Conservation (phyloP, 2,888 invertebrate genomes). For the Drosophila colorata region DNA sequence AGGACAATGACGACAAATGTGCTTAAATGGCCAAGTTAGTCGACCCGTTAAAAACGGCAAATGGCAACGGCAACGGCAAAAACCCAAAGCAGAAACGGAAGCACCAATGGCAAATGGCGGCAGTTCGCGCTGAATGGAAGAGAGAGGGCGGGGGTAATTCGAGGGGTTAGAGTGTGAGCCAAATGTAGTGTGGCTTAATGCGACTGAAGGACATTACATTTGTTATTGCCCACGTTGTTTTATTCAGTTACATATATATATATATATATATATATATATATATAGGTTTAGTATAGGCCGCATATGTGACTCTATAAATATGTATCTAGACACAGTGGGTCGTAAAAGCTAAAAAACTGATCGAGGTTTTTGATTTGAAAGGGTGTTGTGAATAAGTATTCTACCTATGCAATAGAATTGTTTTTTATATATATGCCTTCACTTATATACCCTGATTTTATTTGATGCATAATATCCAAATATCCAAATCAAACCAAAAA, state of each 20-base stretch:
- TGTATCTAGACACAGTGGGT: constrained; percentile 33
- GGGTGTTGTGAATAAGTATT: no score
- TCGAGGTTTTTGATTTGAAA: background rate
- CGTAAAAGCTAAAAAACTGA: background rate
- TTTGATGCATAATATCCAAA: no score
- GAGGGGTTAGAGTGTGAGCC: background rate
- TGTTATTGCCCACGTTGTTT: constrained; percentile 29
- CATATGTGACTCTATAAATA: constrained; percentile 31
- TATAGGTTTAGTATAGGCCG: constrained; percentile 21
- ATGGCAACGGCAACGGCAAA: constrained; percentile 41
- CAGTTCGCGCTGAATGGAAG: constrained; percentile 20
- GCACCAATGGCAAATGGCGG: constrained; percentile 57
- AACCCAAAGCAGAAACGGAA: constrained; percentile 64
- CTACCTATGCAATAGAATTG: no score
- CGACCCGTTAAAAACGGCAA: constrained; percentile 73
- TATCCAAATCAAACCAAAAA: no score
- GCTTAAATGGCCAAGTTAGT: constrained; percentile 79
- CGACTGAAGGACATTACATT: constrained; percentile 71
- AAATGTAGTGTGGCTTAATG: constrained; percentile 38
- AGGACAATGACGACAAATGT: constrained; percentile 75
- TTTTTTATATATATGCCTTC: no score
- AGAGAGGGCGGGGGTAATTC: background rate
- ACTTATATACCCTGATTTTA: no score
- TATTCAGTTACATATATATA: constrained; percentile 41
- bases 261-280: constrained; percentile 18